phyloP scores from a whole-genome alignment of 2,113 vertebrate genomes.

The Prietella phreatophila region DNA sequence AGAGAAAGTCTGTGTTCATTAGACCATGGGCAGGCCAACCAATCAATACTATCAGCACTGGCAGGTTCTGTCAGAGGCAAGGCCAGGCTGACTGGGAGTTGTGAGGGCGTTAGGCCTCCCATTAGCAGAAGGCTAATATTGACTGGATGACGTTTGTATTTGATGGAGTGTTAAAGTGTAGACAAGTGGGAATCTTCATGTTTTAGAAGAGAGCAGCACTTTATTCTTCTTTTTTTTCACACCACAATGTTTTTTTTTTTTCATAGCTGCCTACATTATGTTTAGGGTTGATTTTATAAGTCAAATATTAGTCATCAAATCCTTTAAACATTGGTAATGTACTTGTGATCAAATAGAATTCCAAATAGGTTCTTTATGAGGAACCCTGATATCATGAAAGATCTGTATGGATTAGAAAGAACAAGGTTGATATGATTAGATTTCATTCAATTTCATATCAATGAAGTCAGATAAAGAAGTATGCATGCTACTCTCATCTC shows the following conservation, averaged over 20 bases:
- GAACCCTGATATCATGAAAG: neutral
- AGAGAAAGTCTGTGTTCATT: slow-evolving; percentile 39
- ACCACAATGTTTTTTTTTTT: neutral
- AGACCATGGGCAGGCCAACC: slow-evolving; percentile 43
- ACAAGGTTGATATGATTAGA: neutral
- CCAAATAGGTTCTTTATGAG: neutral
- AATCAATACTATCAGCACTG: slow-evolving; percentile 56
- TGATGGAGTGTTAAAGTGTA: slow-evolving; percentile 2
- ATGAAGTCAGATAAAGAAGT: neutral
- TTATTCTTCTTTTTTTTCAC: neutral
- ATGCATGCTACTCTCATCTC: neutral
- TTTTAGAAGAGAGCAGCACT: neutral
- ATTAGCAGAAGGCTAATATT: slow-evolving; percentile 49
- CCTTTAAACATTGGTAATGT: neutral
- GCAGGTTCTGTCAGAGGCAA: slow-evolving; percentile 43
- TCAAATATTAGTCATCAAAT: neutral
- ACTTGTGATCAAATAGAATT: neutral
- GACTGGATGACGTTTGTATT: slow-evolving; percentile 29
- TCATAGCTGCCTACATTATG: neutral
- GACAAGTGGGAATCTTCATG: neutral
- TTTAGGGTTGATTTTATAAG: neutral
- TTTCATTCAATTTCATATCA: neutral
- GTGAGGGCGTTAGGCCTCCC: slow-evolving; percentile 18
- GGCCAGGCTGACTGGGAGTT: slow-evolving; percentile 39
- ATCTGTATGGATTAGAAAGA: neutral